These are phyloP conservation scores for Phymatocera aterrima DNA, from an alignment of 2,888 invertebrate genomes.

Conservation along the genomic window DNA sequence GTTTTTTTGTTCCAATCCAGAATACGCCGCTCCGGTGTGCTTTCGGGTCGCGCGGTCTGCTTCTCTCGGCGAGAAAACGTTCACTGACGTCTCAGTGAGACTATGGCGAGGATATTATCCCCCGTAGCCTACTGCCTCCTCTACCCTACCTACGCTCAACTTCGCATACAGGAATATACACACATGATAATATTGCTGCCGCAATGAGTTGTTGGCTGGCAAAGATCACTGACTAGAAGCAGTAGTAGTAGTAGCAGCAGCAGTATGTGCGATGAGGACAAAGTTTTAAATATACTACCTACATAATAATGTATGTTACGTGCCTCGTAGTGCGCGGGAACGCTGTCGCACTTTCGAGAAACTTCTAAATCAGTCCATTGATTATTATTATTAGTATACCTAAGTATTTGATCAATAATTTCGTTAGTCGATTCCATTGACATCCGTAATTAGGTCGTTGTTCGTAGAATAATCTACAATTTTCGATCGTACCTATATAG, in stretches of 20 bases:
- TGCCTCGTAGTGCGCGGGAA: not conserved
- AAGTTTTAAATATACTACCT: conserved; percentile 27
- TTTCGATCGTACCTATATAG: no score
- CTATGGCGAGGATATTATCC: conserved; percentile 29
- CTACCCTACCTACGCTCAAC: not conserved
- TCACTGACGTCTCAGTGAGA: conserved; percentile 28
- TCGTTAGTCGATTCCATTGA: no score
- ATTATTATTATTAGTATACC: not conserved
- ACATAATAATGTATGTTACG: not conserved
- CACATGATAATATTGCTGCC: not conserved
- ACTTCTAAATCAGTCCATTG: not conserved
- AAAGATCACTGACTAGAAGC: not conserved
- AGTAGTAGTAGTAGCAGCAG: no score
- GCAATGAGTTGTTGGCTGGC: not conserved
- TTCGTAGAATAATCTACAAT: no score
- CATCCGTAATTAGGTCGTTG: no score
- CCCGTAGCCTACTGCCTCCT: conserved; percentile 3
- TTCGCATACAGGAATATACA: not conserved
- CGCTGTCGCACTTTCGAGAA: not conserved
- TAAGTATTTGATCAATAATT: not conserved
- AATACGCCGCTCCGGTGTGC: not conserved
- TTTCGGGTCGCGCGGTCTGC: conserved; percentile 3
- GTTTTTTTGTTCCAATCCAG: not conserved
- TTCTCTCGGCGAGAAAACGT: conserved; percentile 40
- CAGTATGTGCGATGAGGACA: conserved; percentile 13